phyloP scores from a whole-genome alignment of 2,113 vertebrate species.

The Protobothrops flavoviridis region DNA sequence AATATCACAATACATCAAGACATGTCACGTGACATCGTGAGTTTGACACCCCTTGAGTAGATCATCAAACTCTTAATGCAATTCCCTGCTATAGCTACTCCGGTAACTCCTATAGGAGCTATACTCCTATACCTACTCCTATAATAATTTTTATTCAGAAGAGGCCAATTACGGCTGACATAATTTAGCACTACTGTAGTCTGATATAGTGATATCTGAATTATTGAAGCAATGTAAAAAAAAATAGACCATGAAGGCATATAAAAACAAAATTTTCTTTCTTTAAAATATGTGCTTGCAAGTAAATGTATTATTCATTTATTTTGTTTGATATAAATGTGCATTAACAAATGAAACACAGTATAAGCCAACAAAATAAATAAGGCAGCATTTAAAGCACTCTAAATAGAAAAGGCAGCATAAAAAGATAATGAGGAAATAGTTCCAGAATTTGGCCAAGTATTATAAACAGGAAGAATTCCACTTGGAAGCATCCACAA shows the following conservation, averaged over 20 bases:
- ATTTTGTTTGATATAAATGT: no score
- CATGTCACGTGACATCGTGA: no score
- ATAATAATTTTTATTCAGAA: background rate
- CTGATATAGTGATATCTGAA: background rate
- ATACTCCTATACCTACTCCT: background rate
- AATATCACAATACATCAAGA: no score
- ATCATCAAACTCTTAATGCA: background rate
- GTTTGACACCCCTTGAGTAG: background rate
- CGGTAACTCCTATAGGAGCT: background rate
- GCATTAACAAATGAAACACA: background rate
- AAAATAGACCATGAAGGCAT: background rate
- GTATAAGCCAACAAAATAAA: background rate
- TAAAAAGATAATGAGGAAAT: background rate
- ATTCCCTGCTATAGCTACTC: background rate
- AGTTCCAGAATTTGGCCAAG: background rate
- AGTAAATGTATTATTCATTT: background rate
- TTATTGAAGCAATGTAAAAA: background rate
- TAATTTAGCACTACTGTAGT: background rate
- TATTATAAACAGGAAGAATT: background rate
- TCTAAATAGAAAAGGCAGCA: background rate
- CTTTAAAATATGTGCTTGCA: background rate
- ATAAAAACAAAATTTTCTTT: background rate
- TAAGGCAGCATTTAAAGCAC: background rate
- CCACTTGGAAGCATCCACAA: background rate
- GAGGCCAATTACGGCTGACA: background rate